Evolutionary conservation across 2,113 vertebrate species (phyloP).

Genomic region (Platycercus adscitus): DNA sequence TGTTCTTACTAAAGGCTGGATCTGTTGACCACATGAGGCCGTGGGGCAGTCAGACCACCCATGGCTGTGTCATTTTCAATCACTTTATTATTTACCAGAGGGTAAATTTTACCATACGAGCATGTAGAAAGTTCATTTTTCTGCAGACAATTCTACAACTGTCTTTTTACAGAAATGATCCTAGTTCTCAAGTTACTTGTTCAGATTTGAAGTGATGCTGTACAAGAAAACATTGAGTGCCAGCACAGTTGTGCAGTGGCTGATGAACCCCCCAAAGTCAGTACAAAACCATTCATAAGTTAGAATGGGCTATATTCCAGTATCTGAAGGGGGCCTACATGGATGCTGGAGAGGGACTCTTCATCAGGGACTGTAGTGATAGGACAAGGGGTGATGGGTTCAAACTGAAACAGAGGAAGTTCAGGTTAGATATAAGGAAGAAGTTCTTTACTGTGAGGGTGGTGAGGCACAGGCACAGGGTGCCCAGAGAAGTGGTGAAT

Average conservation of each 20-base stretch:
- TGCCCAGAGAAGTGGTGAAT: neutral
- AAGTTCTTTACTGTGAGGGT: neutral
- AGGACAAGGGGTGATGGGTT: neutral
- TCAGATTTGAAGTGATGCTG: neutral
- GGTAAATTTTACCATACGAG: neutral
- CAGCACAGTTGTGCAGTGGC: neutral
- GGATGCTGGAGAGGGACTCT: neutral
- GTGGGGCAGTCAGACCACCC: conserved; percentile 2
- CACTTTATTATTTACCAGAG: neutral
- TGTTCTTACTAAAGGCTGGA: neutral
- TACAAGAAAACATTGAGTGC: neutral
- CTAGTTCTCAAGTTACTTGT: neutral
- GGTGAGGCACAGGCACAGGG: neutral
- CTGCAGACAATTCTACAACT: neutral
- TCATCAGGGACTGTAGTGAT: neutral
- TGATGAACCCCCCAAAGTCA: neutral
- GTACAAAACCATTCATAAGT: neutral
- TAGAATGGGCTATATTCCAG: neutral
- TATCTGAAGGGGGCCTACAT: neutral
- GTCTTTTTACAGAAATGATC: neutral
- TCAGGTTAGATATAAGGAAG: neutral
- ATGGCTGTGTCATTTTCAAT: neutral
- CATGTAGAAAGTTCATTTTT: neutral
- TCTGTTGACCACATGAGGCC: conserved; percentile 11
- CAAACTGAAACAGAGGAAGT: neutral